Base-by-base conservation (phyloP, 2,797 vertebrate species). In the Acanthurus leucopareius region DNA sequence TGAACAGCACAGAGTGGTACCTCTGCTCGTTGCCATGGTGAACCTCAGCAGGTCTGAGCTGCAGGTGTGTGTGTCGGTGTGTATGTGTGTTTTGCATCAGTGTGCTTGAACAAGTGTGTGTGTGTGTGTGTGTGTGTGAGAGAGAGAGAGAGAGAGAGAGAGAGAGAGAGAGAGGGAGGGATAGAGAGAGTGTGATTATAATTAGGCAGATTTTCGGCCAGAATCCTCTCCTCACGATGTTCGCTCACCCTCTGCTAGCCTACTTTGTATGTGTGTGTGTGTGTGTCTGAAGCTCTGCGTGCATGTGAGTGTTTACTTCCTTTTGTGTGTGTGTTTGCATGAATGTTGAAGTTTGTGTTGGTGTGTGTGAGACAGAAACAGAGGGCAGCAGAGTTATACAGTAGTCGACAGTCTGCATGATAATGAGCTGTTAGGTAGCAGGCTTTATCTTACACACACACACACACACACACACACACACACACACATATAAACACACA, bases 1-100 rank as follows among this genome's bases (percentile, higher is more conserved):
- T 3, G 1, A 76, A 57, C 69, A 78, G 75, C 25, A 25, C 56
- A 32, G 64, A 64, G 72, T 67, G 70, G 73, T 73, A 69, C 71
- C 68, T 75, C 59, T 63, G 79, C 75, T 87, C 45, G 86, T 90
- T 92, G 86, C 86, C 83, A 92, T 91, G 89, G 87, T 85, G 83
- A 91, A 86, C 61, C 60, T 77, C 66, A 57, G 79, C 82, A 83
- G 63, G 82, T 82, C 57, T 70, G 13, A 77, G 54, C 60, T 38
- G 69, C 53, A 74, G 60, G 72, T 88, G 65, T 82, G 65, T 82
- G 38, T 65, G 60, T 60, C 25, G 25, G 25, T 25, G 25, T 25
- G 25, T 25, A 25, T 25, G 25, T 25, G 25, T 25, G 25, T 25
- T 25, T 25, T 25, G 25, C 25, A 25, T 25, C 25, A 25, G 25